A percentile compares a stretch with the other conserved stretches of the same genome.
Conservation (phyloP, 2,888 invertebrate genomes). For the Teleiodes luculella region DNA sequence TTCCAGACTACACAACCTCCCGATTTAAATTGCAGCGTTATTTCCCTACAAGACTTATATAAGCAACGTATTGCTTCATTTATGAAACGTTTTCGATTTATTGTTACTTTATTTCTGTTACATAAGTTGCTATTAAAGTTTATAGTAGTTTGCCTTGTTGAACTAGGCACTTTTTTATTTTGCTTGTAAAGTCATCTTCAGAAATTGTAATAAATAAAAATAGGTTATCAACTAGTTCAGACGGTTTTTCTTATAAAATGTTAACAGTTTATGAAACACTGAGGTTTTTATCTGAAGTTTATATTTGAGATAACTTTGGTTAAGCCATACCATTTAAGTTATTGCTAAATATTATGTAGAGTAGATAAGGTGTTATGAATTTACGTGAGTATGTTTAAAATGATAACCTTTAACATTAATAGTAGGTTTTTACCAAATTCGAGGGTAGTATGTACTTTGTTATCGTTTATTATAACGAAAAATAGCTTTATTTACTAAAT, state of each 20-base stretch:
- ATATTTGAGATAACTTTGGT: not conserved
- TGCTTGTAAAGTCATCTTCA: not conserved
- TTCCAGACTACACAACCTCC: not conserved
- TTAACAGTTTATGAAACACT: too few species aligned
- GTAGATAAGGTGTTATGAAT: not conserved
- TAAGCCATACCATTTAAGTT: not conserved
- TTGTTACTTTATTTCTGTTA: constrained; percentile 3
- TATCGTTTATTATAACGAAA: too few species aligned
- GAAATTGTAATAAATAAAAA: not conserved
- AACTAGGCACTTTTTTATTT: not conserved
- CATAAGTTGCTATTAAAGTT: not conserved
- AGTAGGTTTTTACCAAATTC: not conserved
- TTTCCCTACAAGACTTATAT: not conserved
- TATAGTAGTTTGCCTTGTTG: not conserved
- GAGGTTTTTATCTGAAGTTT: too few species aligned
- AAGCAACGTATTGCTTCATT: constrained; percentile 7
- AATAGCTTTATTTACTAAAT: too few species aligned
- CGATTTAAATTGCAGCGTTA: not conserved
- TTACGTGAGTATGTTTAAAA: not conserved
- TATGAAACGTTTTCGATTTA: not conserved
- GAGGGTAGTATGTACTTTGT: not conserved
- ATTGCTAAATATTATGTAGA: not conserved
- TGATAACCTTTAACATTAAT: not conserved
- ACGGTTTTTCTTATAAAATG: too few species aligned
- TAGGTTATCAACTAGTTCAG: too few species aligned